Evolutionary conservation across 2,797 vertebrate genomes (phyloP).

Genomic region (Hafferia zeledoni): DNA sequence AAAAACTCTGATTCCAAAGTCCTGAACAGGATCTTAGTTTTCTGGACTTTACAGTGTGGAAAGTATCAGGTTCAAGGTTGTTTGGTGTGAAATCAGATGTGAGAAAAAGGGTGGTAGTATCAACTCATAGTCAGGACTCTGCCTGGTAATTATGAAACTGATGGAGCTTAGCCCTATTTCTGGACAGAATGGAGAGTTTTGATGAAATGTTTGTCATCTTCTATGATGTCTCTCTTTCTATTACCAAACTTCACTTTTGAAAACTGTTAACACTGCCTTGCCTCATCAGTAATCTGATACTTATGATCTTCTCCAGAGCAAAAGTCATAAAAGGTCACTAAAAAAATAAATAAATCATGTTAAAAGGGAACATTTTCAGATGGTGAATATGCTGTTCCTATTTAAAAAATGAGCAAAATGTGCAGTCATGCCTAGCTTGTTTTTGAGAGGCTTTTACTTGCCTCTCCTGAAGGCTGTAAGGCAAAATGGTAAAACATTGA

Average conservation of each 20-base stretch:
- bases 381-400: not conserved
- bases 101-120: not conserved
- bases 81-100: not conserved
- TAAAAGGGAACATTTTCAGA: not conserved
- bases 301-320: not conserved
- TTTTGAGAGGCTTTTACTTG: not conserved
- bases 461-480: not conserved
- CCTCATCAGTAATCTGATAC: not conserved
- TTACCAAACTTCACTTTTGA: not conserved
- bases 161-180: not conserved
- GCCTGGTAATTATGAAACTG: not conserved
- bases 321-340: not conserved
- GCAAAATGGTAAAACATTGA: conserved; percentile 22
- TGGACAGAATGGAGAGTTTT: not conserved
- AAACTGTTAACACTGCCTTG: not conserved
- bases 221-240: not conserved
- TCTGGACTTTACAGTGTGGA: not conserved
- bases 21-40: not conserved
- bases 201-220: not conserved
- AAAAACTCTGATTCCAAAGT: not conserved
- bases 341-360: not conserved
- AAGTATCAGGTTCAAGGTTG: not conserved
- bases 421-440: not conserved
- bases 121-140: not conserved
- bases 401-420: not conserved